These are phyloP conservation scores for Physocephala rufipes DNA, from an alignment of 2,888 invertebrate species.

Conservation along the genomic window DNA sequence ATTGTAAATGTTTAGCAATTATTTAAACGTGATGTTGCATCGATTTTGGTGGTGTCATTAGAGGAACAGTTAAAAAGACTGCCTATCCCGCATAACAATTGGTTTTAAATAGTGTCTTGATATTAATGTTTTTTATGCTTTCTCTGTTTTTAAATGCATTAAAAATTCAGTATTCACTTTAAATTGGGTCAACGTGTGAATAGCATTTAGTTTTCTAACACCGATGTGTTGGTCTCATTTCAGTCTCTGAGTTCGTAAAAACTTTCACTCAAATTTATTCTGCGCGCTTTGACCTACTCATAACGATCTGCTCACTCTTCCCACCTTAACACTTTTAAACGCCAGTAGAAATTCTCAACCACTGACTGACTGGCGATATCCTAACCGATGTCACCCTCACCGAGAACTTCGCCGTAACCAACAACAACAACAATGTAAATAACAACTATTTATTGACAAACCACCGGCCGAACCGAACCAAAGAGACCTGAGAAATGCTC, in stretches of 20 bases:
- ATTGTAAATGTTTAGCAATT: no score
- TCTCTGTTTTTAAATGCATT: no score
- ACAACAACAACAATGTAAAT: conserved; percentile 35
- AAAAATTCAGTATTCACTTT: not conserved
- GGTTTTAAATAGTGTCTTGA: no score
- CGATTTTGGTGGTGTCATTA: no score
- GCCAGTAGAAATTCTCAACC: not conserved
- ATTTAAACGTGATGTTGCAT: no score
- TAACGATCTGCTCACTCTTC: not conserved
- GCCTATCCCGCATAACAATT: no score
- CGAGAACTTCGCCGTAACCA: conserved; percentile 4
- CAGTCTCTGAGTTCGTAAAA: not conserved
- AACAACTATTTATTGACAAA: conserved; percentile 32
- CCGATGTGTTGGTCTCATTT: not conserved
- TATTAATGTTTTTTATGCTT: no score
- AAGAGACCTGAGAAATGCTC: not conserved
- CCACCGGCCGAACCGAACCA: not conserved
- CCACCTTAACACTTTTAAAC: not conserved
- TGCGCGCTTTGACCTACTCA: conserved; percentile 34
- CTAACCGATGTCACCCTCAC: conserved; percentile 16
- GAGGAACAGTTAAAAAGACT: no score
- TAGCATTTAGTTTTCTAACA: not conserved
- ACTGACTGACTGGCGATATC: not conserved
- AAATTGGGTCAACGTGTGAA: conserved; percentile 29
- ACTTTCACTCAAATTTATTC: not conserved